Conservation (phyloP, 2,113 vertebrate genomes). For the Clarias batrachus region DNA sequence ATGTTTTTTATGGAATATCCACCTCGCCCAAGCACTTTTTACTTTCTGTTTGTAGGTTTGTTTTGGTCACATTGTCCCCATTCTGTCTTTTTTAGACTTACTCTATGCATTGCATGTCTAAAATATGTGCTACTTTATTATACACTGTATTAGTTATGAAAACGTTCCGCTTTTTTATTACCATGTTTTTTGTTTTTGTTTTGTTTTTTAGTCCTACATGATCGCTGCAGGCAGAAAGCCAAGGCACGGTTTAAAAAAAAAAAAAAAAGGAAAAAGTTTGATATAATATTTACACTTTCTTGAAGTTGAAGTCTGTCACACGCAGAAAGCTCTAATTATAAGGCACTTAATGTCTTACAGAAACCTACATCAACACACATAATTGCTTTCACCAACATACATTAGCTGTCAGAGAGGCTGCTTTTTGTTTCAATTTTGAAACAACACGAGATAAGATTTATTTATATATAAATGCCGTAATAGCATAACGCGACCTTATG, state of each 20-base stretch:
- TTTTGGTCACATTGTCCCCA: not conserved
- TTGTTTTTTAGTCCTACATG: not conserved
- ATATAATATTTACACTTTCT: not conserved
- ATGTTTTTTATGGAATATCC: conserved; percentile 3
- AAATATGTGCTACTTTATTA: not conserved
- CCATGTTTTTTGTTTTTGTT: no score
- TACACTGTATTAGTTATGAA: not conserved
- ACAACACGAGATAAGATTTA: no score
- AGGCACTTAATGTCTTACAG: not conserved
- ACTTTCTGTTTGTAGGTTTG: not conserved
- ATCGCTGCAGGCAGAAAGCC: not conserved
- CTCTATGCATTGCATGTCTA: not conserved
- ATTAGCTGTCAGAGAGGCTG: not conserved
- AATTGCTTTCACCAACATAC: no score
- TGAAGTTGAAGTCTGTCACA: not conserved
- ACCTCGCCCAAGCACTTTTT: not conserved
- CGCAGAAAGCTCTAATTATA: not conserved
- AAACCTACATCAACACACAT: not conserved
- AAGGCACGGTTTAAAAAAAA: no score
- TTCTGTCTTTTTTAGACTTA: not conserved
- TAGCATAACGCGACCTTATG: not conserved
- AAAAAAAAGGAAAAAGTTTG: not conserved
- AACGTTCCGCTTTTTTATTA: no score
- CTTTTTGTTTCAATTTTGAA: not conserved
- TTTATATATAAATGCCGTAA: no score